A percentile compares a stretch with the other conserved stretches of the same genome.
Conservation (phyloP, 2,797 vertebrate species). For the Aulostomus chinensis region DNA sequence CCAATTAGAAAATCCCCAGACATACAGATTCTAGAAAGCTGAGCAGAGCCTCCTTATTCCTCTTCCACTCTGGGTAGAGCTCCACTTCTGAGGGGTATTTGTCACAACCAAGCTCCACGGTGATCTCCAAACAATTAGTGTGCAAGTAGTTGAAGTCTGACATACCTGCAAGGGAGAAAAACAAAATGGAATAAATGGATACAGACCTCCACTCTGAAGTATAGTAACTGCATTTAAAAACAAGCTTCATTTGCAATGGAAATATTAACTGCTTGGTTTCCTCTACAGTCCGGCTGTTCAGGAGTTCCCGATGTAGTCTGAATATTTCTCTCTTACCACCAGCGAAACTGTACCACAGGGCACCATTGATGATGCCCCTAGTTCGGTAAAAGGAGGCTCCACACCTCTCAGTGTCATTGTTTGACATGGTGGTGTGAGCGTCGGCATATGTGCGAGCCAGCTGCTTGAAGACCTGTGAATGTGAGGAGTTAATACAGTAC, state of each 20-base stretch:
- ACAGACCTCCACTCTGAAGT: too few species aligned
- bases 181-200: too few species aligned
- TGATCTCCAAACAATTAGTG: conserved; percentile 96
- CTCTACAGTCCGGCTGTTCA: background rate
- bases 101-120: conserved; percentile 94
- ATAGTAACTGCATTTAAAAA: too few species aligned
- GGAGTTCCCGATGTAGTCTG: background rate
- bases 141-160: conserved; percentile 98
- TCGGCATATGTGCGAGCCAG: conserved; percentile 92
- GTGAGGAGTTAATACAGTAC: background rate
- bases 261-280: background rate
- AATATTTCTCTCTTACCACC: conserved; percentile 83
- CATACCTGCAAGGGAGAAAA: conserved; percentile 83
- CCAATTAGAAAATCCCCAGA: background rate
- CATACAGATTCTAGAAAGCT: conserved; percentile 91
- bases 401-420: conserved; percentile 89
- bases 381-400: conserved; percentile 88
- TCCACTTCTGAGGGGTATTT: conserved; percentile 93
- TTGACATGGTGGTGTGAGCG: conserved; percentile 89
- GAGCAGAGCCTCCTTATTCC: conserved; percentile 93
- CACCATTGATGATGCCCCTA: conserved; percentile 93
- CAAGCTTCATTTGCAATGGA: too few species aligned
- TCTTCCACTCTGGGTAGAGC: conserved; percentile 90
- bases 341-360: conserved; percentile 96
- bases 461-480: conserved; percentile 86